phyloP scores from a whole-genome alignment of 1,140 invertebrate species.

The Drusus annulatus region DNA sequence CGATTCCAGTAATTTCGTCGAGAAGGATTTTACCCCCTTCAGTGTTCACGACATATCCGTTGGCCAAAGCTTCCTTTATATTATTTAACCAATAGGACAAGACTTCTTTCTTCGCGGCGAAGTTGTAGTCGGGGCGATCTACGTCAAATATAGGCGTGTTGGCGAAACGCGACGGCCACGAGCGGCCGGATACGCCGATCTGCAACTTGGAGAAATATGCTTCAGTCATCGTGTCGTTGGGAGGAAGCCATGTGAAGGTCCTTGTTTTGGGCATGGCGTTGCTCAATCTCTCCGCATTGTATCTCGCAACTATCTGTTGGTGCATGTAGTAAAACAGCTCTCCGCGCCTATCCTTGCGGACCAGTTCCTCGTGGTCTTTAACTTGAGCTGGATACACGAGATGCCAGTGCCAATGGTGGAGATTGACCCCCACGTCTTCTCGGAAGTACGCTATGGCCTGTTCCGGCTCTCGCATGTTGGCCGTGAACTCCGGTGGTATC shows the following conservation, averaged over 20 bases:
- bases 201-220: constrained; percentile 83
- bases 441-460: constrained; percentile 79
- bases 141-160: constrained; percentile 75
- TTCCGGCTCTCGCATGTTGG: constrained; percentile 77
- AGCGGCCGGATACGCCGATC: constrained; percentile 71
- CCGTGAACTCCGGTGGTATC: constrained; percentile 80
- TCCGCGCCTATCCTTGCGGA: constrained; percentile 78
- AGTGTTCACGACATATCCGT: constrained; percentile 57
- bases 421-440: constrained; percentile 76
- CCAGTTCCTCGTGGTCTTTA: constrained; percentile 64
- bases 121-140: constrained; percentile 76
- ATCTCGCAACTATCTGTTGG: constrained; percentile 75
- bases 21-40: constrained; percentile 64
- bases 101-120: constrained; percentile 77
- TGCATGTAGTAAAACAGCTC: constrained; percentile 85
- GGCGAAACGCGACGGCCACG: constrained; percentile 64
- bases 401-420: constrained; percentile 85
- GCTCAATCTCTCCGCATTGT: constrained; percentile 62
- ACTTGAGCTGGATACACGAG: constrained; percentile 78
- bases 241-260: constrained; percentile 62
- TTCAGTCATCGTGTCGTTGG: constrained; percentile 70
- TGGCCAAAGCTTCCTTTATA: constrained; percentile 65
- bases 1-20: constrained; percentile 69
- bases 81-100: constrained; percentile 77
- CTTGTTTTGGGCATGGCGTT: no score